A percentile compares a stretch with the other conserved stretches of the same genome.
Conservation (phyloP, 2,113 vertebrate species). For the Okapia johnstoni region DNA sequence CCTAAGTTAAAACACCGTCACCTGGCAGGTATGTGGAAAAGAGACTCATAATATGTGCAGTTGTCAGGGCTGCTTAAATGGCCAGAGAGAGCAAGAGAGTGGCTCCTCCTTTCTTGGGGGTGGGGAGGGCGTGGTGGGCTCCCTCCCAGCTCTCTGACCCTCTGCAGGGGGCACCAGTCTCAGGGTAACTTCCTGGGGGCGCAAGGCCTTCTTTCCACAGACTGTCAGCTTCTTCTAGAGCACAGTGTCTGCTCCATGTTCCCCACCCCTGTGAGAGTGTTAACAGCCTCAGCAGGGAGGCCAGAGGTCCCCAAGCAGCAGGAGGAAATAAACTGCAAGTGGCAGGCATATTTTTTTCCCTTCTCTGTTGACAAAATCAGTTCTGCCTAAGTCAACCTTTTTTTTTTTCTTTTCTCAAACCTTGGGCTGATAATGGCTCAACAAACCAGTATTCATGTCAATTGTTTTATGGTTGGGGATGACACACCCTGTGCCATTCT, state of each 20-base stretch:
- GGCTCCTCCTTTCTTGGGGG: neutral
- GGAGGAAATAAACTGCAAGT: neutral
- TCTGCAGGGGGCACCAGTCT: neutral
- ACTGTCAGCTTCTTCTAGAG: neutral
- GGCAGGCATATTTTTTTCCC: neutral
- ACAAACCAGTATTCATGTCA: neutral
- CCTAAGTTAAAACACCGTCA: accelerated
- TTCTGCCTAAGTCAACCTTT: neutral
- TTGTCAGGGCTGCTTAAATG: neutral
- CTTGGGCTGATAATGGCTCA: neutral
- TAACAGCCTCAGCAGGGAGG: neutral
- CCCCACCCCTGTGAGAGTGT: neutral
- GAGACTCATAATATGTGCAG: accelerated
- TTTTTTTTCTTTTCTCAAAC: neutral
- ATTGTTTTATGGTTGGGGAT: neutral
- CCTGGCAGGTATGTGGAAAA: no score
- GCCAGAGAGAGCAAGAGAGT: no score
- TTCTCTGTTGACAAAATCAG: neutral
- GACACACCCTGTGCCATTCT: neutral
- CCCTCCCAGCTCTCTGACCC: neutral
- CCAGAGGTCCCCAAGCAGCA: neutral
- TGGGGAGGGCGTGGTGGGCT: accelerated
- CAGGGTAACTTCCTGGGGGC: no score
- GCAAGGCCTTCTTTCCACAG: neutral
- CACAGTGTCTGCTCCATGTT: accelerated